phyloP scores from a whole-genome alignment of 2,888 invertebrate species.

The Lymantria dispar region DNA sequence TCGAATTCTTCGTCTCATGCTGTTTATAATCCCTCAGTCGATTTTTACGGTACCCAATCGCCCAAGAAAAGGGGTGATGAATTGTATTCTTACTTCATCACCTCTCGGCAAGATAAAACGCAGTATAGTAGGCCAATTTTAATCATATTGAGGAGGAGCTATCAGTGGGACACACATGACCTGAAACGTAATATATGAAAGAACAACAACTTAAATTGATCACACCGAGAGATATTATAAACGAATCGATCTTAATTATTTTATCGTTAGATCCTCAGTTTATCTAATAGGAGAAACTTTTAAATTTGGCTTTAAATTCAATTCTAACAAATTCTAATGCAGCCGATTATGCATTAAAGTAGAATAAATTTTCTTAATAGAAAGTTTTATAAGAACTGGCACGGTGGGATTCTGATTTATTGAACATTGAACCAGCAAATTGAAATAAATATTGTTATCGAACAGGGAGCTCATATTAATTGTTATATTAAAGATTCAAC shows the following conservation, averaged over 20 bases:
- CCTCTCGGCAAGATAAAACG: too few relatives aligned
- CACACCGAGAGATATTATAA: neutral
- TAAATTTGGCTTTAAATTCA: constrained; percentile 1
- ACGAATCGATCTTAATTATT: constrained; percentile 19
- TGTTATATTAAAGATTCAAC: constrained; percentile 14
- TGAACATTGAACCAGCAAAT: constrained; percentile 12
- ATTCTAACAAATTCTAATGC: constrained; percentile 10
- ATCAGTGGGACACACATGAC: too few relatives aligned
- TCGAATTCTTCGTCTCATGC: too few relatives aligned
- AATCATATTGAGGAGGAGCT: too few relatives aligned
- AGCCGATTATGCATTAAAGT: constrained; percentile 10
- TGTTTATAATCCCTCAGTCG: too few relatives aligned
- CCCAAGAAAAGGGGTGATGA: too few relatives aligned
- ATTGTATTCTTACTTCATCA: too few relatives aligned
- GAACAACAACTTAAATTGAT: constrained; percentile 1
- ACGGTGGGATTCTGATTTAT: constrained; percentile 19
- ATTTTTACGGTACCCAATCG: too few relatives aligned
- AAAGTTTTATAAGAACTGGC: constrained; percentile 2
- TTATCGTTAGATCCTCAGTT: constrained; percentile 11
- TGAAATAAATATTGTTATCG: constrained; percentile 19
- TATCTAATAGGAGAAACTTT: neutral
- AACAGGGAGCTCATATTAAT: constrained; percentile 10
- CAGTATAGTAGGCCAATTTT: too few relatives aligned
- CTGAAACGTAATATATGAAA: too few relatives aligned
- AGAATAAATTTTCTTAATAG: constrained; percentile 4